Base-by-base conservation (phyloP, 64 coral and sea anemone species). In the Montipora foliosa region DNA sequence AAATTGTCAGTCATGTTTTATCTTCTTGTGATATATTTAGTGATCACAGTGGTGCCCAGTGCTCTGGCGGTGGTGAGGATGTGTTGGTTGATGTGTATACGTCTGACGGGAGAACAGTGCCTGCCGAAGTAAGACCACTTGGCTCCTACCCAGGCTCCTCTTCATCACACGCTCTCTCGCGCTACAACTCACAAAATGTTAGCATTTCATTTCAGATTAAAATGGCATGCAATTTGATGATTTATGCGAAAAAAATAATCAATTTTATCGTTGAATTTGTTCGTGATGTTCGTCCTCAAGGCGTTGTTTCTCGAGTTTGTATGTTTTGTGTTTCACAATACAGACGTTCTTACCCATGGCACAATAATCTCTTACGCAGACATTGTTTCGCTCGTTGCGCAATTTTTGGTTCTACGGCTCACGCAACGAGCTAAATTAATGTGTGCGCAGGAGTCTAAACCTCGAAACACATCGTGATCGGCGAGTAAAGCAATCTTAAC, bases 91-190 rank as follows among this genome's bases (percentile, higher is more conserved):
- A 98, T 68, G 93, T 98, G 82, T 98, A 98, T 84, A 88, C 96
- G 14, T 91, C 96, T 50, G 96, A 98, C 44, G 96, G 96, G 44
- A 80, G 96, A 84, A 98, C 96, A n/a, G 96, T 98, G 14, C 96
- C 96, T 47, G 96, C 96, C 81, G 96, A 98, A 98, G 96, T 98
- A 98, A 98, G 96, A 95, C 91, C 83, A 74, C 90, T 92, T 86
- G 90, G 90, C 82, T 96, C 95, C 84, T 89, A 87, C 75, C 82
- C 92, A 83, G 83, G 62, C 91, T 94, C 87, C 77, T 80, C 87
- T 77, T 79, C 60, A 64, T 64, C 93, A 93, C 84, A 89, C 77
- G 89, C 84, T 49, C 96, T 88, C 83, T 77, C 88, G 75, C 93
- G 86, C 77, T 90, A 98, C 74, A 66, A 70, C 83, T 91, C 93